Evolutionary conservation across 2,888 invertebrate species (phyloP).

Genomic region (Ommatoiulus sabulosus): DNA sequence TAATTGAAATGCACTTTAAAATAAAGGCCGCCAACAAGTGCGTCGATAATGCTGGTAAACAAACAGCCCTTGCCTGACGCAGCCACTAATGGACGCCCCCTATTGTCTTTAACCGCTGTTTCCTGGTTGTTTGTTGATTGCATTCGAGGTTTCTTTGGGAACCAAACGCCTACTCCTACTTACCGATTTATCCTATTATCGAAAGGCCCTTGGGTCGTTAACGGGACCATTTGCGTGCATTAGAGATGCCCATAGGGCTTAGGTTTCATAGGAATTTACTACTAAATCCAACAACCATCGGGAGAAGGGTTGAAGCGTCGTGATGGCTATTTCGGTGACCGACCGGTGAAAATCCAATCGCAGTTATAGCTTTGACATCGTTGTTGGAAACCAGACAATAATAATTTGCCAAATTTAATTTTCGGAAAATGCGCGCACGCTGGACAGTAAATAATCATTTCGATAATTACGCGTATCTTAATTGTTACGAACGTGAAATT

Average conservation of each 20-base stretch:
- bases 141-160: neutral
- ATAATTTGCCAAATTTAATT: too few relatives aligned
- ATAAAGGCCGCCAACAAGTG: neutral
- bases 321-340: neutral
- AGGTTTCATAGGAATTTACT: neutral
- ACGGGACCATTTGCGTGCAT: neutral
- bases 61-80: neutral
- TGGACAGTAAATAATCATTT: too few relatives aligned
- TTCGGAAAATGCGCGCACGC: too few relatives aligned
- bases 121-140: neutral
- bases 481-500: too few relatives aligned
- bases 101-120: neutral
- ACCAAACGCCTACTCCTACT: neutral
- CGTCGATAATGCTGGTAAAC: neutral
- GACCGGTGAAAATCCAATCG: too few relatives aligned
- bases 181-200: neutral
- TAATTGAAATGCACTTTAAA: slow-evolving; percentile 18
- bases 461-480: too few relatives aligned
- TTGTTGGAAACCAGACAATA: too few relatives aligned
- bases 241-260: neutral
- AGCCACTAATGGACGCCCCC: neutral
- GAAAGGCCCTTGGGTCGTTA: neutral
- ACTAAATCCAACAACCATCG: neutral
- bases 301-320: neutral
- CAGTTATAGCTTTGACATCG: too few relatives aligned